phyloP scores from a whole-genome alignment of 2,888 invertebrate genomes.

The Heliothis peltigera region DNA sequence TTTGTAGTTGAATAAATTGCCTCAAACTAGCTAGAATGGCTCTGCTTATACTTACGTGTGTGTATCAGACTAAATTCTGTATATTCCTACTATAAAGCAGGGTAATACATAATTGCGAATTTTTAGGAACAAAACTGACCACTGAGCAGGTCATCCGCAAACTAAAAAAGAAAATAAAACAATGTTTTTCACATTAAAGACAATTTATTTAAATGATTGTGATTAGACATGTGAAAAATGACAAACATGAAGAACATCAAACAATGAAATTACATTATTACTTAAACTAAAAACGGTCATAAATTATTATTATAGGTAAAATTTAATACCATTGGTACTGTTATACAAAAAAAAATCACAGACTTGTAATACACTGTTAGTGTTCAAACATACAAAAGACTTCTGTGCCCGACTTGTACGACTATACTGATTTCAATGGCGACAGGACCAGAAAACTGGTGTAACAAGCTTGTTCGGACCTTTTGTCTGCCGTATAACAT shows the following conservation, averaged over 20 bases:
- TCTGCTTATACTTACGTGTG: no score
- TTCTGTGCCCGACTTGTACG: no score
- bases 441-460: no score
- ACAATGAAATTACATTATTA: conserved; percentile 48
- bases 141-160: neutral
- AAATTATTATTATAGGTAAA: conserved; percentile 50
- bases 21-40: no score
- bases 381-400: conserved; percentile 7
- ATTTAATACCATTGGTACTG: conserved; percentile 64
- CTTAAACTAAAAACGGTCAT: conserved; percentile 25
- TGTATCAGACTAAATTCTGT: no score
- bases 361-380: conserved; percentile 48
- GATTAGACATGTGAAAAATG: conserved; percentile 24
- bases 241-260: conserved; percentile 25
- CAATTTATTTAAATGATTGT: conserved; percentile 56
- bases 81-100: no score
- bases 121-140: neutral
- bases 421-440: no score
- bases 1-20: no score
- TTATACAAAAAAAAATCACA: conserved; percentile 61
- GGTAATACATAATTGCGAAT: no score
- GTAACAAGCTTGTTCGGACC: neutral
- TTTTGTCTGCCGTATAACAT: conserved; percentile 3
- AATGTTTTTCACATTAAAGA: conserved; percentile 33
- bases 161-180: conserved; percentile 26